Percentiles rank a stretch among this genome's conserved stretches.
Evolutionary conservation across 2,797 vertebrate genomes (phyloP).

Genomic region (Hylomyscus alleni): DNA sequence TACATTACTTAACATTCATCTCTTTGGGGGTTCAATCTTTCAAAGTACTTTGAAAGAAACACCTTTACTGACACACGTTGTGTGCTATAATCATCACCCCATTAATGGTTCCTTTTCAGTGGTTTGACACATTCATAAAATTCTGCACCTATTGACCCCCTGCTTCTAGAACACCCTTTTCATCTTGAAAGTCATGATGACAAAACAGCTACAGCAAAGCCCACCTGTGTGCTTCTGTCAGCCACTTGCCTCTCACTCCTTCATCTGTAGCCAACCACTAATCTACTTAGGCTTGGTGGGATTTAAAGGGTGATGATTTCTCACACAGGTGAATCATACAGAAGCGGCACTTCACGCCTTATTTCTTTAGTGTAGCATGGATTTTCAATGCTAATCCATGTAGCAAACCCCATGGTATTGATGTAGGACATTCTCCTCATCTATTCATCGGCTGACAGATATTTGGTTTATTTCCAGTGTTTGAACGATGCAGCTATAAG

Average conservation of each 20-base stretch:
- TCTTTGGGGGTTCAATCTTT: background rate
- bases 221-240: background rate
- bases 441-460: background rate
- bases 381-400: background rate
- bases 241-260: background rate
- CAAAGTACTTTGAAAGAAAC: background rate
- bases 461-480: background rate
- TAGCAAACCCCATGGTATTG: background rate
- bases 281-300: background rate
- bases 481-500: background rate
- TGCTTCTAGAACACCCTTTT: background rate
- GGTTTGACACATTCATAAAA: background rate
- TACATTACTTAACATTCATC: too few species aligned
- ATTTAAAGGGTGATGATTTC: background rate
- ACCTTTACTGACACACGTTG: background rate
- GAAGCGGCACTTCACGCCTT: too few species aligned
- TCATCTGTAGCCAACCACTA: too few species aligned
- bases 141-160: background rate
- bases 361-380: background rate
- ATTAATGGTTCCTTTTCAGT: background rate
- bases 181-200: background rate
- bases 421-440: background rate
- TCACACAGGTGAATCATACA: background rate
- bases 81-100: background rate
- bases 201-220: background rate